Base-by-base conservation (phyloP, 2,113 vertebrate genomes). In the Monopterus albus region DNA sequence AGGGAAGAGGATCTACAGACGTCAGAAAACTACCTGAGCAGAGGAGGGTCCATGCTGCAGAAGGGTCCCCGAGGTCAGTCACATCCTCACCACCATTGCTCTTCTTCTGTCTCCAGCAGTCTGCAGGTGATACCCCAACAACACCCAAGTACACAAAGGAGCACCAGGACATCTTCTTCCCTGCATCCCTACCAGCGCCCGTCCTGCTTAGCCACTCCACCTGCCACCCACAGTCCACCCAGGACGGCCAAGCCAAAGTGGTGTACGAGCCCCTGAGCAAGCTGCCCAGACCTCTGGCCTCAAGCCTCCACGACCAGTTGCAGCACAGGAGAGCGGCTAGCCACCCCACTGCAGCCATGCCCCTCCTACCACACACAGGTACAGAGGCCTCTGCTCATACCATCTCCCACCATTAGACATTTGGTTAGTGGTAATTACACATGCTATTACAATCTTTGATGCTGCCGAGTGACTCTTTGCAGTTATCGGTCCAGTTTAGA, bases 71-170 rank as follows among this genome's bases (percentile, higher is more conserved):
- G 25, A 38, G 15, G 59, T 70, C 66, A 58, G 35, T 68, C 28
- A 2, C 61, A 45, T 25, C 47, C 43, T 74, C 64, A 49, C 61
- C 3, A 55, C 29, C 25, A 1, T 45, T 12, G 26, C 52, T 64
- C 61, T 82, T 18, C 53, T 58, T 73, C 42, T 71, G 39, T 75
- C 45, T 88, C 70, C 36, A 65, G 7, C 85, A 98, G 97, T 84
- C 88, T 20, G 85, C 92, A 1, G 92, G 91, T 63, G 98, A 99
- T 56, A 84, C 92, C 0, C 97, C 97, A 3, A 95, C 92, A 59
- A 99, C 97, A 9, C 97, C 97, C 25, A 99, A 98, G 79, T 94
- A 94, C 75, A 88, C 86, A 1, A 97, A 96, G 91, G 97, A 98
- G 60, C 94, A 91, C 82, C 87, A 94, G 45, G 97, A 99, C 81